These are phyloP conservation scores for Argya squamiceps DNA, from an alignment of 2,797 vertebrate genomes.

Conservation along the genomic window DNA sequence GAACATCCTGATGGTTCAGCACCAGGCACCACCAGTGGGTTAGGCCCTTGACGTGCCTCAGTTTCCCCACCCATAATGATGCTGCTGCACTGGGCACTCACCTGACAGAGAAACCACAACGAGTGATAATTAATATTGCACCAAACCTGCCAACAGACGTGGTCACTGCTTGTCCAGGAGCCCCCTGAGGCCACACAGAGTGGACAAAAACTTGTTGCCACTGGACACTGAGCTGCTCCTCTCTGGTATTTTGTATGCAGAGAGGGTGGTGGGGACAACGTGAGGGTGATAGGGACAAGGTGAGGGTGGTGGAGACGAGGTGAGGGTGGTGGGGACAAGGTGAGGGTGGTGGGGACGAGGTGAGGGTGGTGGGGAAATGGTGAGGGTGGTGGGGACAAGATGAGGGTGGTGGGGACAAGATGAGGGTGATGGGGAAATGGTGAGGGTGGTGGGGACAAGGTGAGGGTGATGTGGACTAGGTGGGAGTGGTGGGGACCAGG, in stretches of 20 bases:
- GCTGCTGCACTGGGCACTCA: background rate
- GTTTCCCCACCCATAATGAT: background rate
- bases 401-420: background rate
- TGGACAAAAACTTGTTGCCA: rapidly evolving
- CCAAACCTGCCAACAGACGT: background rate
- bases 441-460: background rate
- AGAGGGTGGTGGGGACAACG: background rate
- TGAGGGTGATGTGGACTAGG: background rate
- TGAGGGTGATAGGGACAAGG: background rate
- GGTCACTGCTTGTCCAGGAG: background rate
- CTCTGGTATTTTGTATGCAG: rapidly evolving
- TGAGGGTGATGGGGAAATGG: background rate
- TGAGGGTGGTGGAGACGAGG: background rate
- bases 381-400: background rate
- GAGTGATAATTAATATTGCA: background rate
- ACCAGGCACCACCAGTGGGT: background rate
- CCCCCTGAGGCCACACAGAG: background rate
- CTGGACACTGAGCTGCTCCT: background rate
- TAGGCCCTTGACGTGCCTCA: background rate
- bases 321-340: background rate
- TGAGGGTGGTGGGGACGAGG: background rate
- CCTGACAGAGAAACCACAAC: background rate
- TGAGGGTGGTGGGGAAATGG: background rate
- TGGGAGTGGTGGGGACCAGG: background rate
- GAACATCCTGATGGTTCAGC: background rate